phyloP scores from a whole-genome alignment of 2,888 invertebrate species.

The Alentia gelatinosa region DNA sequence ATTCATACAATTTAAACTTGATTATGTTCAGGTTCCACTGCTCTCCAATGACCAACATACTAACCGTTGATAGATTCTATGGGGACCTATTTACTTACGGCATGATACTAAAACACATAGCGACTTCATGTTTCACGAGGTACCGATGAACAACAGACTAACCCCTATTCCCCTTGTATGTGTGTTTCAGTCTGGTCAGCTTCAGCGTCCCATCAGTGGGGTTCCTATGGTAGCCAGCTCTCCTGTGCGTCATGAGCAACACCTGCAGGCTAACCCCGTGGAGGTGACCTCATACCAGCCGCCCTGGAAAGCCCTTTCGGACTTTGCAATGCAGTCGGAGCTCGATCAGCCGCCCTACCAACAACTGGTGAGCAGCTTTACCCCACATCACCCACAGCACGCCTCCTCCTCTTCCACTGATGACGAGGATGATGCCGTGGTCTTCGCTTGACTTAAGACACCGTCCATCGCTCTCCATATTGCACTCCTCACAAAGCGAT shows the following conservation, averaged over 20 bases:
- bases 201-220: slow-evolving; percentile 84
- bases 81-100: too few species aligned
- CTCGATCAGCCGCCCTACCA: slow-evolving; percentile 96
- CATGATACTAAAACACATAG: too few species aligned
- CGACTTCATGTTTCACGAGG: too few species aligned
- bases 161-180: not conserved
- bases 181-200: slow-evolving; percentile 23
- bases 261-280: slow-evolving; percentile 84
- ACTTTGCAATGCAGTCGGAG: slow-evolving; percentile 94
- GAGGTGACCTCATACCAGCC: slow-evolving; percentile 94
- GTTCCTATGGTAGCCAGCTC: slow-evolving; percentile 99
- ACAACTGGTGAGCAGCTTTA: slow-evolving; percentile 89
- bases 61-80: too few species aligned
- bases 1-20: too few species aligned
- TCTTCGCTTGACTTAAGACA: slow-evolving; percentile 49
- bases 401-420: slow-evolving; percentile 56
- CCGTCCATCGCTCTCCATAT: slow-evolving; percentile 36
- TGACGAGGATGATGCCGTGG: slow-evolving; percentile 70
- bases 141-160: not conserved
- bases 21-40: too few species aligned
- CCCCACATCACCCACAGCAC: not conserved
- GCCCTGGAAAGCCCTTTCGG: slow-evolving; percentile 95
- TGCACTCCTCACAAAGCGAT: slow-evolving; percentile 33
- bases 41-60: too few species aligned
- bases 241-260: slow-evolving; percentile 82